A percentile compares a stretch with the other conserved stretches of the same genome.
These are phyloP conservation scores for Eumerus sabulonum DNA, from an alignment of 2,888 invertebrate genomes.

Conservation along the genomic window DNA sequence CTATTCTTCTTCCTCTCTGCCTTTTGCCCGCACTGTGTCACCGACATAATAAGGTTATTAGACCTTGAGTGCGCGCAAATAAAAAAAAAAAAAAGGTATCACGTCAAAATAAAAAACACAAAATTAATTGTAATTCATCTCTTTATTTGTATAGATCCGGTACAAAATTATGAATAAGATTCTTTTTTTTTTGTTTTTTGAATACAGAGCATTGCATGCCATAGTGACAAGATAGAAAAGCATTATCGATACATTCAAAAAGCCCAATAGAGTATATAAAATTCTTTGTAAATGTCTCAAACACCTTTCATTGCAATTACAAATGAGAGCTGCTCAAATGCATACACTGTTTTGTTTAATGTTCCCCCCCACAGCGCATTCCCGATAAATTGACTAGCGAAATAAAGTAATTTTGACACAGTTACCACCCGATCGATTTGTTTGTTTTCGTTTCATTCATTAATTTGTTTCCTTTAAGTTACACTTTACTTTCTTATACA, in stretches of 20 bases:
- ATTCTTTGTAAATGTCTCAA: too few relatives aligned
- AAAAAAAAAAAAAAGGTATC: too few relatives aligned
- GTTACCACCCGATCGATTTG: conserved; percentile 10
- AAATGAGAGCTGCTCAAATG: too few relatives aligned
- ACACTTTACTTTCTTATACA: conserved; percentile 29
- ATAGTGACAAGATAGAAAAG: conserved; percentile 59
- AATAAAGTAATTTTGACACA: conserved; percentile 48
- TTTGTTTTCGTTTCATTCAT: conserved; percentile 13
- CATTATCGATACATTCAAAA: conserved; percentile 53
- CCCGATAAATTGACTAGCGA: conserved; percentile 64
- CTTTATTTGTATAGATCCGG: conserved; percentile 61
- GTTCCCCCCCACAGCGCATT: conserved; percentile 32
- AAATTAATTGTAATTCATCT: conserved; percentile 29
- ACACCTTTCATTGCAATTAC: too few relatives aligned
- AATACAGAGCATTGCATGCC: conserved; percentile 65
- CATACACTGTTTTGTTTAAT: too few relatives aligned
- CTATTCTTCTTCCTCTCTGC: too few relatives aligned
- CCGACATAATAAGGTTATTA: too few relatives aligned
- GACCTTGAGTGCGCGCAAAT: too few relatives aligned
- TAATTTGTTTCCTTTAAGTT: conserved; percentile 18
- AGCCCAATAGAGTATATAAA: conserved; percentile 27
- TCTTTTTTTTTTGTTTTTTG: conserved; percentile 26
- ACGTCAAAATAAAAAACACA: too few relatives aligned
- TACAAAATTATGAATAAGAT: conserved; percentile 65
- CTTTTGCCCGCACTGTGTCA: too few relatives aligned